Percentiles rank a stretch among this genome's conserved stretches.
phyloP scores from a whole-genome alignment of 2,888 invertebrate species.

The Rhagophthalmus giganteus region DNA sequence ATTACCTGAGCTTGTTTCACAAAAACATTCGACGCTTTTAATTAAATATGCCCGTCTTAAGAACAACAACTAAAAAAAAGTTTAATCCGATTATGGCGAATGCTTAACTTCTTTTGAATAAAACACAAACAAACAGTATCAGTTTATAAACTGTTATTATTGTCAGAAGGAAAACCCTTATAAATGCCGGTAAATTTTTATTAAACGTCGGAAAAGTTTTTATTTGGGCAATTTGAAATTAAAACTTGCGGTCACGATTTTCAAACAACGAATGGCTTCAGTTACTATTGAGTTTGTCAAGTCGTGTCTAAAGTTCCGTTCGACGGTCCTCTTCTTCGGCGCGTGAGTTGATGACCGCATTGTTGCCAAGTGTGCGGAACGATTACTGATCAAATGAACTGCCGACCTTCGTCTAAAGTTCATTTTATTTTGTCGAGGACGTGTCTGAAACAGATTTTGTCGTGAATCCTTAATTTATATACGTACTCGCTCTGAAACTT shows the following conservation, averaged over 20 bases:
- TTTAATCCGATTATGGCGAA: slow-evolving; percentile 22
- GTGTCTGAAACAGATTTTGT: slow-evolving; percentile 17
- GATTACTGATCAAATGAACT: slow-evolving; percentile 34
- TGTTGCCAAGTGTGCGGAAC: slow-evolving; percentile 37
- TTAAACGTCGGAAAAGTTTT: slow-evolving; percentile 22
- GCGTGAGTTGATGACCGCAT: slow-evolving; percentile 38
- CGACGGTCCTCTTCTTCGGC: slow-evolving; percentile 27
- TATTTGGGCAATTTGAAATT: slow-evolving; percentile 28
- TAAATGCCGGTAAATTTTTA: slow-evolving; percentile 10
- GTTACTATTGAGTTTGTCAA: slow-evolving; percentile 29
- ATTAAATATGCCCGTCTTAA: slow-evolving; percentile 19
- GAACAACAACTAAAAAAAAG: slow-evolving; percentile 13
- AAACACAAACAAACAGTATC: slow-evolving; percentile 11
- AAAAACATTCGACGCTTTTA: slow-evolving; percentile 32
- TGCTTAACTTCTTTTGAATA: slow-evolving; percentile 4
- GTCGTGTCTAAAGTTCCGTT: slow-evolving; percentile 25
- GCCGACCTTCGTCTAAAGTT: slow-evolving; percentile 16
- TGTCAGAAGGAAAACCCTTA: slow-evolving; percentile 8
- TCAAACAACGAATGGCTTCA: slow-evolving; percentile 28
- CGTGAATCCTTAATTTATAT: background rate
- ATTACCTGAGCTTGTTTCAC: slow-evolving; percentile 36
- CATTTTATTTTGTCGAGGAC: slow-evolving; percentile 13
- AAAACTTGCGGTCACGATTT: slow-evolving; percentile 27
- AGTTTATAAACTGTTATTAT: slow-evolving; percentile 18
- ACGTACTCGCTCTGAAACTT: background rate